A percentile compares a stretch with the other conserved stretches of the same genome.
Conservation (phyloP, 2,113 vertebrate genomes). For the Macquaria ambigua region DNA sequence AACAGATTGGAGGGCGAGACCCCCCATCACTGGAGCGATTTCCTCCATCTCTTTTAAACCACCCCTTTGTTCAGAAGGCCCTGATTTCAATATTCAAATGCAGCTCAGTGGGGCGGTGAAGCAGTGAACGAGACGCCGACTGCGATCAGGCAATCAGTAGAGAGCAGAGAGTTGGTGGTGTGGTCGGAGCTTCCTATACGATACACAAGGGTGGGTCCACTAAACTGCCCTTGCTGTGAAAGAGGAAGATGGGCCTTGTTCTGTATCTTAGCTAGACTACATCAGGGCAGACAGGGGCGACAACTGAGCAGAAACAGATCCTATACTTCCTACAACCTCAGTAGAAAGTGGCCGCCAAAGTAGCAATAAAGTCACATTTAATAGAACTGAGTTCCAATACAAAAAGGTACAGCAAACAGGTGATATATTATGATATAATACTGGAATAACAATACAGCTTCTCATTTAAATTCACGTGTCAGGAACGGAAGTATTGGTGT, state of each 20-base stretch:
- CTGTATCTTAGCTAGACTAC: slow-evolving; percentile 22
- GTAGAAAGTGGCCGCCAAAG: background rate
- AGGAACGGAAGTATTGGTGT: background rate
- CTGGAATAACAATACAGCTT: background rate
- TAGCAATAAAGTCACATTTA: background rate
- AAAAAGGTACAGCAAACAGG: background rate
- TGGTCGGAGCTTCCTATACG: slow-evolving; percentile 2
- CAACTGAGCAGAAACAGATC: background rate
- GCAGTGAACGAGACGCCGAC: slow-evolving; percentile 12
- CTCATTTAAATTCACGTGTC: background rate
- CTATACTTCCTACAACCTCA: background rate
- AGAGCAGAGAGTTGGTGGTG: slow-evolving; percentile 1
- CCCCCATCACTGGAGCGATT: slow-evolving; percentile 45
- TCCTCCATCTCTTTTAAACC: slow-evolving; percentile 64
- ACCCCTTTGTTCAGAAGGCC: slow-evolving; percentile 68
- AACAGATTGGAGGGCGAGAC: slow-evolving; percentile 64
- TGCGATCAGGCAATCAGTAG: slow-evolving; percentile 43
- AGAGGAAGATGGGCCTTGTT: background rate
- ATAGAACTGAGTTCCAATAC: background rate
- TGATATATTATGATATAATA: background rate
- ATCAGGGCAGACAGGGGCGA: slow-evolving; percentile 18
- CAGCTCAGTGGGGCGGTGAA: slow-evolving; percentile 25
- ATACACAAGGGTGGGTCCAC: background rate
- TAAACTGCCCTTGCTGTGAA: slow-evolving; percentile 15
- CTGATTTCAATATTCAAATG: slow-evolving; percentile 85